Percentiles rank a stretch among this genome's conserved stretches.
phyloP scores from a whole-genome alignment of 2,888 invertebrate genomes.

The Ochropleura leucogaster region DNA sequence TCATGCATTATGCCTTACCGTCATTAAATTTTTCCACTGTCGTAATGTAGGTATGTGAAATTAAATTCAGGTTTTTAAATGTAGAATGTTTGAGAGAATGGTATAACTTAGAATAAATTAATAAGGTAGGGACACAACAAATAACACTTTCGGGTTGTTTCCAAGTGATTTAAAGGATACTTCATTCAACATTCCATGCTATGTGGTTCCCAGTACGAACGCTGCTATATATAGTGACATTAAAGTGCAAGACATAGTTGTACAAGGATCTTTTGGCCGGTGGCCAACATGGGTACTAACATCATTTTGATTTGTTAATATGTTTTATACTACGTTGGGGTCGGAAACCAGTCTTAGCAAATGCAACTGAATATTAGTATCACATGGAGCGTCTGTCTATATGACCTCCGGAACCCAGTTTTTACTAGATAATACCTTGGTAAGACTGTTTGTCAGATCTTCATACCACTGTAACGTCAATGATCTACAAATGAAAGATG shows the following conservation, averaged over 20 bases:
- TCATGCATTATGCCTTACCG: not conserved
- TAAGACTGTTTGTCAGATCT: too few relatives aligned
- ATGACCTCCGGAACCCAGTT: too few relatives aligned
- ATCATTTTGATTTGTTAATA: not conserved
- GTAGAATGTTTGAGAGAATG: constrained; percentile 34
- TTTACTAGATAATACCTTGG: too few relatives aligned
- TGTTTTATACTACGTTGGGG: not conserved
- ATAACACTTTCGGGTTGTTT: constrained; percentile 31
- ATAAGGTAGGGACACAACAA: constrained; percentile 34
- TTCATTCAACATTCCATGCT: constrained; percentile 87
- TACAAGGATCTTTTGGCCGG: not conserved
- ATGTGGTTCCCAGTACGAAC: constrained; percentile 75
- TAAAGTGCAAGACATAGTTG: constrained; percentile 76
- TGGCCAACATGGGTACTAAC: not conserved
- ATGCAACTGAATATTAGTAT: too few relatives aligned
- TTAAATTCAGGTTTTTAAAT: constrained; percentile 8
- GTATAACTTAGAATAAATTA: constrained; percentile 38
- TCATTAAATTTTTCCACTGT: not conserved
- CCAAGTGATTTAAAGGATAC: constrained; percentile 54
- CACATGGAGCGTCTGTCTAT: too few relatives aligned
- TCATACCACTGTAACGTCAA: too few relatives aligned
- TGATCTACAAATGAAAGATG: too few relatives aligned
- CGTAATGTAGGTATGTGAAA: constrained; percentile 9
- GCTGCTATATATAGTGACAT: constrained; percentile 79
- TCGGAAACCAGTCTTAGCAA: too few relatives aligned